Conservation (phyloP, 2,797 vertebrate species). For the Paguma larvata region DNA sequence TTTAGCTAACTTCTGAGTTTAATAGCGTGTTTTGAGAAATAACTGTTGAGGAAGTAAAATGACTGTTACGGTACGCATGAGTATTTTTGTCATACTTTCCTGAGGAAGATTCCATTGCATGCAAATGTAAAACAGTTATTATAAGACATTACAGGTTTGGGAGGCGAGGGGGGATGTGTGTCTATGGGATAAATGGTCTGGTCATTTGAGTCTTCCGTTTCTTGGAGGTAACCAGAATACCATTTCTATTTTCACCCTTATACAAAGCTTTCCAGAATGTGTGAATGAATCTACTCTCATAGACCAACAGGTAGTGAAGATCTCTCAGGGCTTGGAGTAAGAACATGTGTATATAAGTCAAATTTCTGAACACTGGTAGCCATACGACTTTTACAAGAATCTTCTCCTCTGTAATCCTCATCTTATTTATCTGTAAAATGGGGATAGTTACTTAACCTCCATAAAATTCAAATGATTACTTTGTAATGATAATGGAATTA, state of each 20-base stretch:
- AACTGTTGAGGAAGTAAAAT: background rate
- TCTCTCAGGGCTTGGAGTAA: background rate
- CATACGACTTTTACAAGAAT: background rate
- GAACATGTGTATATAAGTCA: background rate
- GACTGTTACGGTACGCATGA: background rate
- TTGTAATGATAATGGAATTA: background rate
- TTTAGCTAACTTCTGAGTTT: background rate
- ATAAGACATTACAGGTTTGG: background rate
- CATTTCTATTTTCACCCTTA: background rate
- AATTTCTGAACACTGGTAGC: background rate
- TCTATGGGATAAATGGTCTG: background rate
- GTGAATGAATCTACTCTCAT: background rate
- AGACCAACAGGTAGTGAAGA: background rate
- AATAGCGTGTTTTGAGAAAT: background rate
- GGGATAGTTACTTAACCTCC: background rate
- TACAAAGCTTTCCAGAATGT: background rate
- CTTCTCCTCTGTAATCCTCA: background rate
- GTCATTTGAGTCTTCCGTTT: background rate
- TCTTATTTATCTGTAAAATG: background rate
- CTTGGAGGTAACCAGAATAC: background rate
- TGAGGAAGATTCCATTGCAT: background rate
- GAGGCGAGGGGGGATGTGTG: background rate
- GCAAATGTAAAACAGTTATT: background rate
- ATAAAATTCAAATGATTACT: conserved; percentile 6
- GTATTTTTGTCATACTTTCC: background rate